Evolutionary conservation across 1,140 invertebrate species (phyloP).

Genomic region (Littorina saxatilis): DNA sequence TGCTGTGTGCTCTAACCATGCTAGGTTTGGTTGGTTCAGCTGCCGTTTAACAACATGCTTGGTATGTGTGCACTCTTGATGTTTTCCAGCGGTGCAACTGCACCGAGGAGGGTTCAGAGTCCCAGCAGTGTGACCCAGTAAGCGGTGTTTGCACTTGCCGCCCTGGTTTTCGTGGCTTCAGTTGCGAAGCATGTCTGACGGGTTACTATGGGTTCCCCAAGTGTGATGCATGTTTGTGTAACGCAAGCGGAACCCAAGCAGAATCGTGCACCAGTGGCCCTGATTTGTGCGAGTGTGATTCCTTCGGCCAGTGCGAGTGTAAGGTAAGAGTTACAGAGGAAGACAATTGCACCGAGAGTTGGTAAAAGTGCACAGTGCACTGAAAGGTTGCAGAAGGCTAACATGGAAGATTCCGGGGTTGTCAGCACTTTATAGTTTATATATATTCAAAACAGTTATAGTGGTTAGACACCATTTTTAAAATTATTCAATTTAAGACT

Average conservation of each 20-base stretch:
- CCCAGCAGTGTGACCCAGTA: conserved; percentile 84
- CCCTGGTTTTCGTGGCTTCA: conserved; percentile 90
- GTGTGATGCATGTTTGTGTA: conserved; percentile 93
- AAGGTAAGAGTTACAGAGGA: conserved; percentile 85
- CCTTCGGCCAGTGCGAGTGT: conserved; percentile 91
- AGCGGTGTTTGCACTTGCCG: conserved; percentile 94
- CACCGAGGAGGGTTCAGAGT: conserved; percentile 84
- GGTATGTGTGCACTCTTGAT: conserved; percentile 21
- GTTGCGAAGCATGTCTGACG: conserved; percentile 92
- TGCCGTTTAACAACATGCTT: background rate
- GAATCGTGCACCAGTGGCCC: conserved; percentile 43
- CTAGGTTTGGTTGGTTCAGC: background rate
- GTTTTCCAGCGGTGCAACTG: conserved; percentile 89
- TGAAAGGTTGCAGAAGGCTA: no score
- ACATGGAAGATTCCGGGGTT: no score
- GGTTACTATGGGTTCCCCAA: conserved; percentile 85
- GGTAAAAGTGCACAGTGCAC: no score
- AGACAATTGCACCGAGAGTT: no score
- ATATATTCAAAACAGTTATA: no score
- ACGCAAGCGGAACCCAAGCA: conserved; percentile 84
- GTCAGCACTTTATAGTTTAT: no score
- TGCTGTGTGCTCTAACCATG: no score
- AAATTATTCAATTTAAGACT: no score
- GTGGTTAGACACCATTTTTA: no score
- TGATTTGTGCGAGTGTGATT: conserved; percentile 86